These are phyloP conservation scores for Plagodis pulveraria DNA, from an alignment of 2,888 invertebrate species.

Conservation along the genomic window DNA sequence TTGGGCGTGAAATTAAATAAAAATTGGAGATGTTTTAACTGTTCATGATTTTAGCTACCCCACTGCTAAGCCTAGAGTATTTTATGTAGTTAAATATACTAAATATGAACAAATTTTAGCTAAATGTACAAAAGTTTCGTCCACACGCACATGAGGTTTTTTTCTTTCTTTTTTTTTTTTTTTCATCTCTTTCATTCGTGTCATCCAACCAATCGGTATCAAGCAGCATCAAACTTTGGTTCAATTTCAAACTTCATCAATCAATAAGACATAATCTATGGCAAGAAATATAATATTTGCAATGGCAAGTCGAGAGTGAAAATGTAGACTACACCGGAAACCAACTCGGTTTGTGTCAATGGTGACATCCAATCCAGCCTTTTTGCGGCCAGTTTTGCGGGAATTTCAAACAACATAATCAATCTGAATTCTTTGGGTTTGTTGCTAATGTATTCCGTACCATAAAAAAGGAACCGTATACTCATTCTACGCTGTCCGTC, in stretches of 20 bases:
- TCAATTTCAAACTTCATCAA: constrained; percentile 2
- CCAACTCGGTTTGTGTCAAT: too few species aligned
- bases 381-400: too few species aligned
- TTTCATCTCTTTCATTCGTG: constrained; percentile 12
- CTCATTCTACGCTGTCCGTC: too few species aligned
- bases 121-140: constrained; percentile 52
- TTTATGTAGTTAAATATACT: constrained; percentile 13
- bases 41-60: constrained; percentile 34
- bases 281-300: neutral
- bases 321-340: too few species aligned
- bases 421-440: too few species aligned
- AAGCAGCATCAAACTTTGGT: neutral
- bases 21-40: constrained; percentile 30
- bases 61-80: constrained; percentile 18
- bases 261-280: neutral
- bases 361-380: too few species aligned
- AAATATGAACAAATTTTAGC: constrained; percentile 30
- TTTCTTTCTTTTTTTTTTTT: constrained; percentile 38
- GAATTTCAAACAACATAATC: too few species aligned
- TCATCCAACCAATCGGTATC: constrained; percentile 8
- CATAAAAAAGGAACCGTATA: too few species aligned
- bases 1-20: constrained; percentile 51
- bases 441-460: too few species aligned
- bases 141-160: constrained; percentile 76
- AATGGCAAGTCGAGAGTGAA: too few species aligned